phyloP scores from a whole-genome alignment of 1,140 invertebrate species.

The Caenorhabditis brenneri region DNA sequence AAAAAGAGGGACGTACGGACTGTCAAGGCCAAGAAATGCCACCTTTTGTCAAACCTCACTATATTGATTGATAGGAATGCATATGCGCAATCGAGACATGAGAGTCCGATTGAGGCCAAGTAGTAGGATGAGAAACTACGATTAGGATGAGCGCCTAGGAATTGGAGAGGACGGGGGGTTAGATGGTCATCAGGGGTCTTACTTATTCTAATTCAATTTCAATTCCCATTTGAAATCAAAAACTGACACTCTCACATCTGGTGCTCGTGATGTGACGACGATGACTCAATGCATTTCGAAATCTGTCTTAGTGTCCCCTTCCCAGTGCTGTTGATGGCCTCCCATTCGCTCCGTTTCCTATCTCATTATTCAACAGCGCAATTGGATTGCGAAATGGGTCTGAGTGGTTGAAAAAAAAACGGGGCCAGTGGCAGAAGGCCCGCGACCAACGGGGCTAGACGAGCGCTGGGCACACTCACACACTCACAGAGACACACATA shows the following conservation, averaged over 20 bases:
- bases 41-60: constrained; percentile 32
- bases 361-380: constrained; percentile 33
- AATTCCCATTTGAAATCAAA: constrained; percentile 28
- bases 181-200: neutral
- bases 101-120: constrained; percentile 13
- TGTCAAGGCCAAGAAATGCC: constrained; percentile 41
- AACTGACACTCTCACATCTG: constrained; percentile 39
- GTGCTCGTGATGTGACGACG: constrained; percentile 26
- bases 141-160: neutral
- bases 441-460: neutral
- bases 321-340: constrained; percentile 10
- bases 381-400: constrained; percentile 42
- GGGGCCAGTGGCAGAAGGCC: constrained; percentile 30
- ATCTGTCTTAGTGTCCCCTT: constrained; percentile 30
- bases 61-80: constrained; percentile 36
- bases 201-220: constrained; percentile 6
- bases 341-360: neutral
- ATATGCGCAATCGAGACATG: constrained; percentile 35
- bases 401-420: constrained; percentile 17
- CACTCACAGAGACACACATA: neutral
- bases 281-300: constrained; percentile 39
- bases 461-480: neutral
- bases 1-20: constrained; percentile 17
- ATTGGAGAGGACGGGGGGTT: neutral
- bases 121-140: neutral